Conservation (phyloP, 1,140 invertebrate genomes). For the Heliconius himera region DNA sequence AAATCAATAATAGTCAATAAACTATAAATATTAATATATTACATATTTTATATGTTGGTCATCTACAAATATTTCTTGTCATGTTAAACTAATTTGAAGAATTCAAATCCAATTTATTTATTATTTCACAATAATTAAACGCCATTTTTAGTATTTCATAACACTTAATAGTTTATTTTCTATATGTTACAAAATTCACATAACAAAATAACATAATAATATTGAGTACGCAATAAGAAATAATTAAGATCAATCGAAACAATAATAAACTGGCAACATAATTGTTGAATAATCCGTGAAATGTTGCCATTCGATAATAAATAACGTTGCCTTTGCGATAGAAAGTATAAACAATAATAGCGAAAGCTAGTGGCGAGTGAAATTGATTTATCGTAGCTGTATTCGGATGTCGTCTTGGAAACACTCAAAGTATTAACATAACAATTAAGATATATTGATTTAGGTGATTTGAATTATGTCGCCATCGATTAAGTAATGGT, state of each 20-base stretch:
- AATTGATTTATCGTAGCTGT: conserved; percentile 75
- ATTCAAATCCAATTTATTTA: conserved; percentile 2
- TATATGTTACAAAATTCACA: conserved; percentile 1
- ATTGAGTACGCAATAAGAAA: conserved; percentile 23
- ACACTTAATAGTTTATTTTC: background rate
- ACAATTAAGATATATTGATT: conserved; percentile 73
- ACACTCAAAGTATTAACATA: conserved; percentile 75
- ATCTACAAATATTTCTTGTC: background rate
- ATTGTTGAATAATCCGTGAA: conserved; percentile 58
- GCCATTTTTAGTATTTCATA: conserved; percentile 3
- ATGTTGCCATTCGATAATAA: conserved; percentile 62
- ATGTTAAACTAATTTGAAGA: too few species aligned
- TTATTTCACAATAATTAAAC: conserved; percentile 3
- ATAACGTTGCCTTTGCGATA: conserved; percentile 63
- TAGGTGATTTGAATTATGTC: conserved; percentile 54
- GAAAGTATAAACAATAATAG: conserved; percentile 80
- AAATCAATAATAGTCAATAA: background rate
- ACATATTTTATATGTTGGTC: background rate
- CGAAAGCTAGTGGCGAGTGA: conserved; percentile 77
- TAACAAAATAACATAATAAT: conserved; percentile 22
- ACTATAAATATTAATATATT: background rate
- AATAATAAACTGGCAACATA: conserved; percentile 41
- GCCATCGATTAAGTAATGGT: conserved; percentile 51
- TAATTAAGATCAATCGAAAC: conserved; percentile 22
- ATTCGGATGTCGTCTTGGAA: conserved; percentile 71